phyloP scores from a whole-genome alignment of 2,888 invertebrate species.

The Biston stratarius region DNA sequence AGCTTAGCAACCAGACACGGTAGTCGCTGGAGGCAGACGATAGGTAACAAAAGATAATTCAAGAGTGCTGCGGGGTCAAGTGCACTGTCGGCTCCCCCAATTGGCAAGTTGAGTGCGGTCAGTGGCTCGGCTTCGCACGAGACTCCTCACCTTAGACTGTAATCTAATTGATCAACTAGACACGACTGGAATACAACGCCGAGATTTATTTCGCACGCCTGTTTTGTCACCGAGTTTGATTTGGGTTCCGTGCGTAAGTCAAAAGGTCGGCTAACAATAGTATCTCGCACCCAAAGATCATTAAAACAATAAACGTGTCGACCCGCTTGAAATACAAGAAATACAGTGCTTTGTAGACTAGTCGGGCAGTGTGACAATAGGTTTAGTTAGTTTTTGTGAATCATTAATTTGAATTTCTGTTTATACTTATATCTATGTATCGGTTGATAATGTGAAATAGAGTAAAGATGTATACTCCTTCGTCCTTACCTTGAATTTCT shows the following conservation, averaged over 20 bases:
- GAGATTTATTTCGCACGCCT: slow-evolving; percentile 22
- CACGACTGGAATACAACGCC: slow-evolving; percentile 19
- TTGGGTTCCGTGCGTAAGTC: slow-evolving; percentile 6
- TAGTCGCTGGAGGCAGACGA: slow-evolving; percentile 63
- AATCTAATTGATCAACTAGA: slow-evolving; percentile 41
- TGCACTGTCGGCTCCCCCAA: slow-evolving; percentile 76
- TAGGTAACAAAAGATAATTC: slow-evolving; percentile 76
- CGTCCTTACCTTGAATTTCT: no score
- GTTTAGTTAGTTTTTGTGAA: no score
- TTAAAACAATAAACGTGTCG: no score
- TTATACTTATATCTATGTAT: no score
- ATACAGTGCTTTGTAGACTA: no score
- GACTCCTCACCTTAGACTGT: slow-evolving; percentile 54
- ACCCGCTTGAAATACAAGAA: no score
- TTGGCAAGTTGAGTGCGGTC: slow-evolving; percentile 75
- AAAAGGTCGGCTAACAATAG: slow-evolving; percentile 4
- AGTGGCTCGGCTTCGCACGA: slow-evolving; percentile 74
- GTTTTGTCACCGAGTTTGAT: slow-evolving; percentile 6
- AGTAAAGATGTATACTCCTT: no score
- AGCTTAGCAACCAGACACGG: slow-evolving; percentile 60
- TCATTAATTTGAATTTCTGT: no score
- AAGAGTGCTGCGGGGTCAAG: slow-evolving; percentile 78
- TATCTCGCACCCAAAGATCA: not conserved
- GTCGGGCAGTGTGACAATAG: no score
- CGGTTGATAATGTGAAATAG: no score